Evolutionary conservation across 2,888 invertebrate genomes (phyloP).

Genomic region (Calameuta filiformis): DNA sequence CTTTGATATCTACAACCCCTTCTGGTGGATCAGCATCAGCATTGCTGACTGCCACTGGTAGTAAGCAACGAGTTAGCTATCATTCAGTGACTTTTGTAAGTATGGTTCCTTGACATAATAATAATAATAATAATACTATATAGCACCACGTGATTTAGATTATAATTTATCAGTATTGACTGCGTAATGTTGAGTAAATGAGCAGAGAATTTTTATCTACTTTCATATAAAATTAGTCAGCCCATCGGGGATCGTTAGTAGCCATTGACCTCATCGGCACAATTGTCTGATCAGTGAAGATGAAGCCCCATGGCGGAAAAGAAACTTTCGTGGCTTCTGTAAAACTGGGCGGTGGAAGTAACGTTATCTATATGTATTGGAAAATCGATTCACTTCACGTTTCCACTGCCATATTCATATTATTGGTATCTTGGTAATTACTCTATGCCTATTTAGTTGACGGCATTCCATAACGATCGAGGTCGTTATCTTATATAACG

Average conservation of each 20-base stretch:
- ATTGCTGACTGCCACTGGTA: constrained; percentile 24
- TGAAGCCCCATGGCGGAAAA: background rate
- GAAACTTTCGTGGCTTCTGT: background rate
- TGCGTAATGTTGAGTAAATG: background rate
- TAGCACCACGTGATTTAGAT: background rate
- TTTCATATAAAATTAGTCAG: background rate
- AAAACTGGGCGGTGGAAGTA: background rate
- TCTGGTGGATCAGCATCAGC: constrained; percentile 3
- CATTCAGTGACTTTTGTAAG: constrained; percentile 48
- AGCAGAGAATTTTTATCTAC: background rate
- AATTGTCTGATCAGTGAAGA: background rate
- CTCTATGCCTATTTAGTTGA: background rate
- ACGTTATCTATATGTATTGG: background rate
- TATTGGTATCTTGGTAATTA: background rate
- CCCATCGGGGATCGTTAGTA: background rate
- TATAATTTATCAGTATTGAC: background rate
- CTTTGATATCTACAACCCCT: constrained; percentile 39
- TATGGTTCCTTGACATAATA: constrained; percentile 3
- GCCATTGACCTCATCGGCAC: background rate
- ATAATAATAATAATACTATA: background rate
- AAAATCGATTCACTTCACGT: background rate
- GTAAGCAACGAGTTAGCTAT: constrained; percentile 40
- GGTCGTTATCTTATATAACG: background rate
- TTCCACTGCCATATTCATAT: background rate
- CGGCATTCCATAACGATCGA: background rate